These are phyloP conservation scores for Erpornis zantholeuca DNA, from an alignment of 2,113 vertebrate species.

Conservation along the genomic window DNA sequence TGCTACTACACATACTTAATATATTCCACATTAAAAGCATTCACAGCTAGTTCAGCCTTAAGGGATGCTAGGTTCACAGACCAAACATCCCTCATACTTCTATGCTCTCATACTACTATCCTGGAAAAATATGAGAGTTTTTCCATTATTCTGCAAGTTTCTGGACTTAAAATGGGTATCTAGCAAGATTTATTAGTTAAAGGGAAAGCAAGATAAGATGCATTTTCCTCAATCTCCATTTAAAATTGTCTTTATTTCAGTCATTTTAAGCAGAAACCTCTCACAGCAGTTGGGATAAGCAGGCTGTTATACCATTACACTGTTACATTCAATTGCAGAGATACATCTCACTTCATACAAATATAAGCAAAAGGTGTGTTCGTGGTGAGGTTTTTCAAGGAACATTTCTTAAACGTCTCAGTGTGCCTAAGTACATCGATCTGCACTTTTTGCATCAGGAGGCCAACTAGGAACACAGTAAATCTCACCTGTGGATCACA, in stretches of 20 bases:
- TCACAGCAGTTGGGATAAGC: conserved; percentile 41
- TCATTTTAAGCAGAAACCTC: conserved; percentile 53
- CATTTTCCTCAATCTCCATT: conserved; percentile 30
- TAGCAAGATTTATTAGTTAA: neutral
- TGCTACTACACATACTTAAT: neutral
- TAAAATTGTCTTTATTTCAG: conserved; percentile 57
- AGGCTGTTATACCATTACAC: conserved; percentile 39
- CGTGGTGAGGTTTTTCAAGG: conserved; percentile 18
- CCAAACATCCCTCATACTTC: neutral
- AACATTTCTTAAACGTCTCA: neutral
- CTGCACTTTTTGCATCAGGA: neutral
- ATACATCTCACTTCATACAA: conserved; percentile 40
- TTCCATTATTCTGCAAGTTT: neutral
- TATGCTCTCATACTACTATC: neutral
- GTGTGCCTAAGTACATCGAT: neutral
- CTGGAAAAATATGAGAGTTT: neutral
- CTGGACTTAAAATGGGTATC: neutral
- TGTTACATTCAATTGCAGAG: conserved; percentile 49
- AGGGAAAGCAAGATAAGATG: conserved; percentile 26
- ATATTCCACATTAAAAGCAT: neutral
- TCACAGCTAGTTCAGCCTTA: neutral
- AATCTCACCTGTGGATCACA: neutral
- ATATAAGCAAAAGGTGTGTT: conserved; percentile 24
- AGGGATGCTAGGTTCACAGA: neutral
- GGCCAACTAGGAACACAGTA: neutral